Conservation (phyloP, 2,113 vertebrate species). For the Otis tarda region DNA sequence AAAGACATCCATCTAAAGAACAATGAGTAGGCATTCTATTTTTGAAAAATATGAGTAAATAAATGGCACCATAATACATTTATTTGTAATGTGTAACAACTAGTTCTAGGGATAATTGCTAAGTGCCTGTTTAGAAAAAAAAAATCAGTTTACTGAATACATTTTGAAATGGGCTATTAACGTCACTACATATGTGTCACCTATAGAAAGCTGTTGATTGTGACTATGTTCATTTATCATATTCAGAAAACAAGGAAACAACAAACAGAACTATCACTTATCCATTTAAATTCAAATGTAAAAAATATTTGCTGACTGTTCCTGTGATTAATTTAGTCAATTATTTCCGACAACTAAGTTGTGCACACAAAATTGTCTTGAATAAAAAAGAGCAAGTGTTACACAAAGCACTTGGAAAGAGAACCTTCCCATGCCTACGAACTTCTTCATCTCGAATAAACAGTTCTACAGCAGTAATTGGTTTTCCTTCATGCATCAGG, state of each 20-base stretch:
- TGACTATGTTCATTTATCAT: not conserved
- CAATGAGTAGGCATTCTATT: not conserved
- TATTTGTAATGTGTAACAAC: not conserved
- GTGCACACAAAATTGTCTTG: not conserved
- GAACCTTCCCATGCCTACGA: not conserved
- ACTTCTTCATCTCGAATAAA: not conserved
- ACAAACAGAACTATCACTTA: not conserved
- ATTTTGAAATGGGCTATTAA: not conserved
- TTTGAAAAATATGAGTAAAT: conserved; percentile 2
- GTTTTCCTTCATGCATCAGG: not conserved
- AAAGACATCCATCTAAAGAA: conserved; percentile 1
- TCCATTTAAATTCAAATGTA: not conserved
- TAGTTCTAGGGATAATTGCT: not conserved
- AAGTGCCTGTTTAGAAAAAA: not conserved
- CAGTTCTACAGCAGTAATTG: not conserved
- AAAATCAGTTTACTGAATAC: not conserved
- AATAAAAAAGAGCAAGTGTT: not conserved
- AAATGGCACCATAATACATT: not conserved
- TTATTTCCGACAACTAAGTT: not conserved
- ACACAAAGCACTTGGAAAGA: not conserved
- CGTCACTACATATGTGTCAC: not conserved
- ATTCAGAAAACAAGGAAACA: not conserved
- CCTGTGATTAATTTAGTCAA: not conserved
- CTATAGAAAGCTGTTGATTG: not conserved
- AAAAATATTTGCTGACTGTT: not conserved